Percentiles rank a stretch among this genome's conserved stretches.
These are phyloP conservation scores for Bucco capensis DNA, from an alignment of 2,113 vertebrate species.

Conservation along the genomic window DNA sequence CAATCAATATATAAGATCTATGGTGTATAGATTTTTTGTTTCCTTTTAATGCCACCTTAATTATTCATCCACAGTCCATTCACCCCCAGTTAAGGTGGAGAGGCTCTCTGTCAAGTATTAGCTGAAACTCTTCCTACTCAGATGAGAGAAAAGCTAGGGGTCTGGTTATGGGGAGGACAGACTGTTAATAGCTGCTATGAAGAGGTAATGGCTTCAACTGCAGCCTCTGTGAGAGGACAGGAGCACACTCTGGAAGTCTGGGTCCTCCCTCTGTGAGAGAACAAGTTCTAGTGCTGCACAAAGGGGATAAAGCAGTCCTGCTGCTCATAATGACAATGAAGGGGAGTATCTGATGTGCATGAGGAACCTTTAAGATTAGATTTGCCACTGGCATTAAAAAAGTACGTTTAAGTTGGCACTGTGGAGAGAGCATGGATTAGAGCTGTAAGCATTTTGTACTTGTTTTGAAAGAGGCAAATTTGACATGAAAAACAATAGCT, in stretches of 20 bases:
- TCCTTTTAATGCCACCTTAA: neutral
- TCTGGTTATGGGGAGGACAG: neutral
- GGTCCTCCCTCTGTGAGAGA: neutral
- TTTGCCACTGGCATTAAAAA: neutral
- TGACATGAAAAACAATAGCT: neutral
- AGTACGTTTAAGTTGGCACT: neutral
- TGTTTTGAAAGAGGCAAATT: neutral
- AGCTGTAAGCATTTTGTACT: neutral
- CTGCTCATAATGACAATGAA: neutral
- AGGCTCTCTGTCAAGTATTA: neutral
- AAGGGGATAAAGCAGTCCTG: fast-evolving
- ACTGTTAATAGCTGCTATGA: neutral
- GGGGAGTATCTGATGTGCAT: neutral
- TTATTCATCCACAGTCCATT: neutral
- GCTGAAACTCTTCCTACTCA: neutral
- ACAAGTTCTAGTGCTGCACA: neutral
- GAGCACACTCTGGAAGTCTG: neutral
- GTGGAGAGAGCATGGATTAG: neutral
- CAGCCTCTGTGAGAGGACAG: neutral
- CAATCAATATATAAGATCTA: fast-evolving
- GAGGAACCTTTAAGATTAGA: neutral
- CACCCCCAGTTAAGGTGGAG: neutral
- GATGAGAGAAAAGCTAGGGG: neutral
- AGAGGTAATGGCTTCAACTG: neutral
- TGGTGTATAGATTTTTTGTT: neutral